These are phyloP conservation scores for Melanaphis sacchari DNA, from an alignment of 1,140 invertebrate genomes.

Conservation along the genomic window DNA sequence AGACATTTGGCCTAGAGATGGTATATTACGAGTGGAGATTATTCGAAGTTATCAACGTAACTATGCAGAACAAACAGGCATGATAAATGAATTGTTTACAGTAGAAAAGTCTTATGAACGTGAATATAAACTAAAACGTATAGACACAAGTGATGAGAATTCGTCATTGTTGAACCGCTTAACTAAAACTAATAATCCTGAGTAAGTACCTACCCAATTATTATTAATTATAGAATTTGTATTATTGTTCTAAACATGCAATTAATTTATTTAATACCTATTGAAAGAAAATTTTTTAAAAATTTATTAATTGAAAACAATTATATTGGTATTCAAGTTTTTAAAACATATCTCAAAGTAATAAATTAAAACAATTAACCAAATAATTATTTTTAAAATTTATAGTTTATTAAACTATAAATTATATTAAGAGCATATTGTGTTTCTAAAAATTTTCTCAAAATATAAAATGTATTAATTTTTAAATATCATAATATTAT, in stretches of 20 bases:
- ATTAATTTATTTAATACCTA: background rate
- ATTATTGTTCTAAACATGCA: background rate
- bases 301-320: background rate
- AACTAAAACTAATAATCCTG: conserved; percentile 25
- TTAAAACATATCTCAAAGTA: background rate
- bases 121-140: conserved; percentile 68
- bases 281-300: background rate
- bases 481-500: too few relatives aligned
- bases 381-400: too few relatives aligned
- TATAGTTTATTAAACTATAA: too few relatives aligned
- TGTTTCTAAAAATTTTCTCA: too few relatives aligned
- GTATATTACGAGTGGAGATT: conserved; percentile 94
- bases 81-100: conserved; percentile 73
- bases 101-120: conserved; percentile 84
- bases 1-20: conserved; percentile 92
- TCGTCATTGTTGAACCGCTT: conserved; percentile 34
- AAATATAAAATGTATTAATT: too few relatives aligned
- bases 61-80: conserved; percentile 61
- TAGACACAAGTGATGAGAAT: conserved; percentile 49
- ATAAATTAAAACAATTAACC: background rate
- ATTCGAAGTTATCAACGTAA: conserved; percentile 66
- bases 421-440: too few relatives aligned
- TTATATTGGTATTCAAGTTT: background rate
- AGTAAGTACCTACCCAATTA: background rate
- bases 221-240: background rate